A percentile compares a stretch with the other conserved stretches of the same genome.
Evolutionary conservation across 1,140 invertebrate species (phyloP).

Genomic region (Drosophila kikkawai): DNA sequence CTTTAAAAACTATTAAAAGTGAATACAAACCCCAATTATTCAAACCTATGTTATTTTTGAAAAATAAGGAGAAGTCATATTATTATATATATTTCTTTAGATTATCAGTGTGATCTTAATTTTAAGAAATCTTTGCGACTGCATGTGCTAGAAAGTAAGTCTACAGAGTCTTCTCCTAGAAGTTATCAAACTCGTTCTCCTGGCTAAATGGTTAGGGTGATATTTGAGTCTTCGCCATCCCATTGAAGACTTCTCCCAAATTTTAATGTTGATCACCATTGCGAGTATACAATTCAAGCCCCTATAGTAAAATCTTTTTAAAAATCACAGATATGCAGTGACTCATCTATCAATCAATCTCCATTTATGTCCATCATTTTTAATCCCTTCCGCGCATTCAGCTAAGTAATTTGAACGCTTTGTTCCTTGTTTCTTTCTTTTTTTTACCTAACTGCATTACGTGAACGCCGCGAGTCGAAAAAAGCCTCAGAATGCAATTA

Average conservation of each 20-base stretch:
- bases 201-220: too few relatives aligned
- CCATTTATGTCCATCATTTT: not conserved
- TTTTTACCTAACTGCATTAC: slow-evolving; percentile 18
- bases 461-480: slow-evolving; percentile 6
- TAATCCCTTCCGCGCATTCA: not conserved
- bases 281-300: too few relatives aligned
- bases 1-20: not conserved
- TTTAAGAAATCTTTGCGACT: too few relatives aligned
- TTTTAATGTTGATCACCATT: too few relatives aligned
- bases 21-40: not conserved
- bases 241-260: too few relatives aligned
- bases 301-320: not conserved
- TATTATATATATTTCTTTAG: too few relatives aligned
- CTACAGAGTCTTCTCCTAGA: too few relatives aligned
- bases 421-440: not conserved
- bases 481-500: slow-evolving; percentile 32
- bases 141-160: too few relatives aligned
- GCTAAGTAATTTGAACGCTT: not conserved
- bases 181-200: too few relatives aligned
- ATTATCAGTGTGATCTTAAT: too few relatives aligned
- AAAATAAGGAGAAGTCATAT: too few relatives aligned
- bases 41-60: not conserved
- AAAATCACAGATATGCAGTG: not conserved
- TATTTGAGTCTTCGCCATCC: too few relatives aligned
- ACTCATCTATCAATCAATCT: slow-evolving; percentile 1